phyloP scores from a whole-genome alignment of 2,797 vertebrate genomes.

The Sitta carolinensis region DNA sequence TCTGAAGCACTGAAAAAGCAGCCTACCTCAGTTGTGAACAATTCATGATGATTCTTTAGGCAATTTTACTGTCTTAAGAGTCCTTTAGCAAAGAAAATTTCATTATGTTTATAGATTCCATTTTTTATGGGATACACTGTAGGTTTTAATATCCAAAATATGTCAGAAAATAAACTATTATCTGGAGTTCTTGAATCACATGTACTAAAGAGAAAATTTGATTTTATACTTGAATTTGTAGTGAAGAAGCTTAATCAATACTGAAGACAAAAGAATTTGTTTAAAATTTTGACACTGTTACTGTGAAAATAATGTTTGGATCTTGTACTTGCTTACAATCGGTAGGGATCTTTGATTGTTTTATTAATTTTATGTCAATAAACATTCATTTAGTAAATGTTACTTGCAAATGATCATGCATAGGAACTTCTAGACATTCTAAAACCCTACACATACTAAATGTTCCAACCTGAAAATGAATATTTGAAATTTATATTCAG shows the following conservation, averaged over 20 bases:
- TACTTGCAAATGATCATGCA: background rate
- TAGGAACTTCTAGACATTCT: background rate
- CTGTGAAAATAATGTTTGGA: background rate
- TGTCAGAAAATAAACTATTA: background rate
- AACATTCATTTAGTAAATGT: background rate
- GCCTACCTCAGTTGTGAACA: background rate
- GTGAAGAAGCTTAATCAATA: background rate
- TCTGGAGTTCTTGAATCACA: background rate
- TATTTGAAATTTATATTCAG: background rate
- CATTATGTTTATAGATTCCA: background rate
- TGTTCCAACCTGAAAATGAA: background rate
- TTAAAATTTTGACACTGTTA: background rate
- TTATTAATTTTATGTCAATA: background rate
- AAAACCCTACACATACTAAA: background rate
- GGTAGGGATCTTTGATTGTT: background rate
- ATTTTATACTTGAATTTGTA: background rate
- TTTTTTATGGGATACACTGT: background rate
- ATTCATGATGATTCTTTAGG: background rate
- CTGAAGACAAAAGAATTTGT: background rate
- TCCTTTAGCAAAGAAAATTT: background rate
- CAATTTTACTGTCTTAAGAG: background rate
- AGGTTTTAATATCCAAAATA: background rate
- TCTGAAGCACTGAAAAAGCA: background rate
- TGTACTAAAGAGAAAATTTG: background rate
- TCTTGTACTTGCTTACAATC: background rate